Evolutionary conservation across 1,140 invertebrate species (phyloP).

Genomic region (Drosophila pectinifera): DNA sequence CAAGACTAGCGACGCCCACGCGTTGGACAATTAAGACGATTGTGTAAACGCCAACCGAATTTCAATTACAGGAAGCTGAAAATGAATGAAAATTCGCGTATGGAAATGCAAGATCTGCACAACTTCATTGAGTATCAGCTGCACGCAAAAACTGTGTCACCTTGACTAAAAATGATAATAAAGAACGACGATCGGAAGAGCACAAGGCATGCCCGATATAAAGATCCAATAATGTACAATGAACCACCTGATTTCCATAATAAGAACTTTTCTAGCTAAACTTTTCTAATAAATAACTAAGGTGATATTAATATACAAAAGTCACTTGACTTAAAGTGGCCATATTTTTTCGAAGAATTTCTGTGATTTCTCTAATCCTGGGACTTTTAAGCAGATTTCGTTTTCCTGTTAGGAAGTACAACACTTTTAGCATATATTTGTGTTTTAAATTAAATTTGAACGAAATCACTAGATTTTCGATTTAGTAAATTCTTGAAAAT

Average conservation of each 20-base stretch:
- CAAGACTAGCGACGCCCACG: constrained; percentile 16
- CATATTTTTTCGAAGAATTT: not conserved
- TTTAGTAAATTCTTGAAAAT: too few relatives aligned
- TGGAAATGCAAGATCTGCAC: constrained; percentile 53
- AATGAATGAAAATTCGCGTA: constrained; percentile 72
- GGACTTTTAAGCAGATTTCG: not conserved
- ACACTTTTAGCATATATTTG: too few relatives aligned
- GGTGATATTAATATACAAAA: not conserved
- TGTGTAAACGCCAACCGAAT: constrained; percentile 47
- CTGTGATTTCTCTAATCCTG: not conserved
- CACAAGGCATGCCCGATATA: not conserved
- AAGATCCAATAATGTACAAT: too few relatives aligned
- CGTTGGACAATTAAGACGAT: constrained; percentile 35
- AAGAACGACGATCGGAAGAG: constrained; percentile 22
- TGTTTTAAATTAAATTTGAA: too few relatives aligned
- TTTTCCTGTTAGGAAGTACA: not conserved
- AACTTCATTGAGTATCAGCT: constrained; percentile 55
- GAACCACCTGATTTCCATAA: too few relatives aligned
- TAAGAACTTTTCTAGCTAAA: not conserved
- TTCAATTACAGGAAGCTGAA: constrained; percentile 71
- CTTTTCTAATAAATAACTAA: not conserved
- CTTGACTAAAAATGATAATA: constrained; percentile 41
- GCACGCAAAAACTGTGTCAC: constrained; percentile 67
- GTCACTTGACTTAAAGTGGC: not conserved
- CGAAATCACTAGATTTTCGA: too few relatives aligned